phyloP scores from a whole-genome alignment of 2,797 vertebrate species.

The Coilia nasus region DNA sequence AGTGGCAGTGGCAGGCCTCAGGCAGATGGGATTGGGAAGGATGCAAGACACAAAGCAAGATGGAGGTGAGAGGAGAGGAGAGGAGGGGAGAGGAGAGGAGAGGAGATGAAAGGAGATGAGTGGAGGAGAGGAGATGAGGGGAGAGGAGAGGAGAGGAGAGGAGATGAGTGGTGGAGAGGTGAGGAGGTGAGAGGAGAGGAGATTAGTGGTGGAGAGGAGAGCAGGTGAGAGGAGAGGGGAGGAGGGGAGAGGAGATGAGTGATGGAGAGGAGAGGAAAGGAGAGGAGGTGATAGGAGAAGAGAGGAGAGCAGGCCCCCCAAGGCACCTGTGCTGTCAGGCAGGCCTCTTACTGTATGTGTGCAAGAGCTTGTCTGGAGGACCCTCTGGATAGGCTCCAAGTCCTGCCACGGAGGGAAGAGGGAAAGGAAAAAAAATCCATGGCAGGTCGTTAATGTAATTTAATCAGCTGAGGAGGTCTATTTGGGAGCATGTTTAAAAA shows the following conservation, averaged over 20 bases:
- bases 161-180: too few relatives aligned
- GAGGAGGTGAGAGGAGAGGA: too few relatives aligned
- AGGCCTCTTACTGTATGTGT: not conserved
- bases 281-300: too few relatives aligned
- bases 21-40: not conserved
- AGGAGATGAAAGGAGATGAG: too few relatives aligned
- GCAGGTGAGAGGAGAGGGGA: too few relatives aligned
- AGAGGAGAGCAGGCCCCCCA: not conserved
- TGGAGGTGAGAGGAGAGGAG: not conserved
- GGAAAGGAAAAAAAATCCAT: slow-evolving; percentile 1
- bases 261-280: too few relatives aligned
- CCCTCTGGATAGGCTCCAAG: not conserved
- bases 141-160: too few relatives aligned
- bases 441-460: slow-evolving; percentile 26
- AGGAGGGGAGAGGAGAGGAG: too few relatives aligned
- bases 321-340: not conserved
- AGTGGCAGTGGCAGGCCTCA: not conserved
- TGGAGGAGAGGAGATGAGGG: too few relatives aligned
- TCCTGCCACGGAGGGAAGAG: not conserved
- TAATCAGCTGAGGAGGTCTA: slow-evolving; percentile 8
- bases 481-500: slow-evolving; percentile 26
- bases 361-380: not conserved
- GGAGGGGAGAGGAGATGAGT: too few relatives aligned
- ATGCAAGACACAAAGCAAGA: too few relatives aligned
- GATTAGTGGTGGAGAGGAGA: too few relatives aligned